Base-by-base conservation (phyloP, 2,888 invertebrate genomes). In the Poecilus cupreus region DNA sequence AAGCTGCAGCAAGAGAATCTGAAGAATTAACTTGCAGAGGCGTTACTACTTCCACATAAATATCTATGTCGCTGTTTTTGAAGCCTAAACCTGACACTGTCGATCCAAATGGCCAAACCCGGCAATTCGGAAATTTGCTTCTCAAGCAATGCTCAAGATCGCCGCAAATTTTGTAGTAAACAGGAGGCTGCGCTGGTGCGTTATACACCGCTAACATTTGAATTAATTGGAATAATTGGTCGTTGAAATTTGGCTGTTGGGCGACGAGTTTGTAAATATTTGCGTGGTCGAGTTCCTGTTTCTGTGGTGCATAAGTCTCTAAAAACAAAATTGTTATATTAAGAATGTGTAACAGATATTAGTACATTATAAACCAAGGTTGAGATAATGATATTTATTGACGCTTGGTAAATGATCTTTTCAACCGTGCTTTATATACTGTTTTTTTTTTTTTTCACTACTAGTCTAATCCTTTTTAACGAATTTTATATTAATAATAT, bases 31-130 rank as follows among this genome's bases (percentile, higher is more conserved):
- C 81, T 6, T 81, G 60, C n/a, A 49, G 2, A 87, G 86, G 79
- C 83, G 81, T 11, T 18, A 75, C 51, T 24, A 92, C 88, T 77
- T 90, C 87, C 32, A 95, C 87, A 88, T 91, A 95, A 85, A 95
- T 91, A 88, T 96, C 96, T 8, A 95, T 91, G 88, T 96, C 96
- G 86, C 95, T 94, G 24, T 90, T 91, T 86, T 91, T 92, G 81
- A 94, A 92, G 64, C 93, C 93, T 72, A 96, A 89, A 2, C 94
- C 94, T 0, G 93, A 94, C 0, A 93, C 91, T 39, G 94, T 92
- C 0, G 96, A 96, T 2, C 96, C 96, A 88, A 95, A 96, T 2
- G 93, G 92, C 82, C 90, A 87, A 2, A 91, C 89, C 49, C 84
- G 84, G 83, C 89, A 89, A 10, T 89, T 88, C 3, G 90, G 90